Base-by-base conservation (phyloP, 1,140 invertebrate species). In the Yoshiicerus persimilis region DNA sequence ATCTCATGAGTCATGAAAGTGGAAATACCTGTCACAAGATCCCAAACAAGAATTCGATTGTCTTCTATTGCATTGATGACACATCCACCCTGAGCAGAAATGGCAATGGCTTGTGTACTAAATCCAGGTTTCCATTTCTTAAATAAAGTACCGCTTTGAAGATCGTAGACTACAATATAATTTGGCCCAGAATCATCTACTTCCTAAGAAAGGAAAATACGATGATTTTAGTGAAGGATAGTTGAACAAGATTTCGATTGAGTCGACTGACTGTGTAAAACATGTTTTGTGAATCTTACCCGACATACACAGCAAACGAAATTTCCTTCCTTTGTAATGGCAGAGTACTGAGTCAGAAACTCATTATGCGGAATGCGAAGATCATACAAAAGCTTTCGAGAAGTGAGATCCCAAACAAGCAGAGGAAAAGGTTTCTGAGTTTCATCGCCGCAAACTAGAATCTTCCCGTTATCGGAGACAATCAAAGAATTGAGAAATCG, bases 371-470 rank as follows among this genome's bases (percentile, higher is more conserved):
- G 96, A 92, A 97, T 97, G 70, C 96, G 93, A 86, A 98, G 93
- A 93, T 98, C 97, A 91, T 98, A 97, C 8, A 97, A 92, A 80
- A 98, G 92, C 92, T 97, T 97, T 25, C 96, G 93, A 27, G 96
- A 96, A 34, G 95, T 94, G 85, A 98, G 92, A 91, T 97, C 96
- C 97, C 97, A 98, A 23, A 91, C 96, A 13, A 98, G 94, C 88
- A 98, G 93, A 0, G 97, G 96, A 92, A 97, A 97, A 8, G 96
- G 96, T 92, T 97, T 97, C 92, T 97, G 96, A 1, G 96, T 97
- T 93, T 97, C 97, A 92, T 98, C 97, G 4, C 97, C 97, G 92
- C 97, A 98, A 9, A 97, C 97, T 87, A 97, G 94, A 36, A 97
- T 95, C 91, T 95, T 96, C 92, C 96, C 97, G 93, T 98, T 96